A percentile compares a stretch with the other conserved stretches of the same genome.
Evolutionary conservation across 2,113 vertebrate genomes (phyloP).

Genomic region (Motacilla alba): DNA sequence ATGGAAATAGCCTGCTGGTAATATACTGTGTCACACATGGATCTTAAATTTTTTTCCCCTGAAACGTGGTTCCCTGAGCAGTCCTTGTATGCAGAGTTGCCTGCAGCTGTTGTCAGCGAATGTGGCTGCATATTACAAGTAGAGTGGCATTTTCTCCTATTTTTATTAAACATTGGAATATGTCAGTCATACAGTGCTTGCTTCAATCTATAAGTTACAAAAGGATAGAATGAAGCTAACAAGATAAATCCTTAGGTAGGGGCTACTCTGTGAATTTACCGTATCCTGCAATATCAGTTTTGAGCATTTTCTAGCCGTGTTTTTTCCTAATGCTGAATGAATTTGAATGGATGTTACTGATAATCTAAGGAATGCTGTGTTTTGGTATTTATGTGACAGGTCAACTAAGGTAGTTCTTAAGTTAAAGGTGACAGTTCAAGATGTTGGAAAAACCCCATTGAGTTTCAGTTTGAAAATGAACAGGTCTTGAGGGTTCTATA

Average conservation of each 20-base stretch:
- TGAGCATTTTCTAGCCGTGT: neutral
- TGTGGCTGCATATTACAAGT: neutral
- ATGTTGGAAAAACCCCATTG: neutral
- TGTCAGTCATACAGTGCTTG: neutral
- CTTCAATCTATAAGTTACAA: neutral
- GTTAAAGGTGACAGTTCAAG: neutral
- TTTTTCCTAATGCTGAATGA: neutral
- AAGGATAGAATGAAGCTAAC: neutral
- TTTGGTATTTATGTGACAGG: neutral
- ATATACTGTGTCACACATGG: neutral
- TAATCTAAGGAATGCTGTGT: neutral
- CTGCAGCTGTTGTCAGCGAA: neutral
- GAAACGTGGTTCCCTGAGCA: neutral
- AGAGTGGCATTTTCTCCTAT: neutral
- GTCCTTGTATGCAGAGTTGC: neutral
- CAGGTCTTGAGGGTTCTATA: neutral
- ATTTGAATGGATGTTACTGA: neutral
- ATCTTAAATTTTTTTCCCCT: neutral
- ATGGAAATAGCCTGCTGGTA: neutral
- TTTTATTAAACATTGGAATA: neutral
- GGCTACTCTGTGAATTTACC: neutral
- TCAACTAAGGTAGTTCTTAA: neutral
- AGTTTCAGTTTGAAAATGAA: neutral
- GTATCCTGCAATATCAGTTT: neutral
- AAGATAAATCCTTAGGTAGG: neutral